phyloP scores from a whole-genome alignment of 2,888 invertebrate genomes.

The Mactromeris polynyma region DNA sequence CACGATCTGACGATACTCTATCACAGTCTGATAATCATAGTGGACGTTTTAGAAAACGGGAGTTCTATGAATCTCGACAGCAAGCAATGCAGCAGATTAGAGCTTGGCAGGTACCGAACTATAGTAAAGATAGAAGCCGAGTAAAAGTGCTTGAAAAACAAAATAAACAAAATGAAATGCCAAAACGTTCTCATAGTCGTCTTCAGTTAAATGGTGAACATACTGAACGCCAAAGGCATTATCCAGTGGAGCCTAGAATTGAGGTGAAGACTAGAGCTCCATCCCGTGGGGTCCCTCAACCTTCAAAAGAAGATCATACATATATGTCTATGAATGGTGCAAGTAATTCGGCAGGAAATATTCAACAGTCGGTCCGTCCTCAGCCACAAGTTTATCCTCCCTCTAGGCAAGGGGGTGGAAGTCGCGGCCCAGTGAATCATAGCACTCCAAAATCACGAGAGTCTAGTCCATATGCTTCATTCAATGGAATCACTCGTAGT shows the following conservation, averaged over 20 bases:
- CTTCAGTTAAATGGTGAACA: constrained; percentile 34
- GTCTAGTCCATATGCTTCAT: constrained; percentile 71
- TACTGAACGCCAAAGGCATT: constrained; percentile 30
- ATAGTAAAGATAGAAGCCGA: constrained; percentile 67
- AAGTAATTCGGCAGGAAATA: constrained; percentile 66
- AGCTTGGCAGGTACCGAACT: constrained; percentile 81
- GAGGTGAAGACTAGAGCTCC: constrained; percentile 49
- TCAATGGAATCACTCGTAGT: constrained; percentile 61
- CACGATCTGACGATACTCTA: constrained; percentile 86
- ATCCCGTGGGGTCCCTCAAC: constrained; percentile 16
- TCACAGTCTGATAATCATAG: constrained; percentile 89
- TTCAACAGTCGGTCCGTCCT: constrained; percentile 68
- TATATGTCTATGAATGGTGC: constrained; percentile 63
- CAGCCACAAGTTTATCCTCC: constrained; percentile 71
- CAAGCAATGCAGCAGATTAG: constrained; percentile 83
- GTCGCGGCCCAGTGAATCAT: constrained; percentile 59
- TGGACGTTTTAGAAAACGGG: constrained; percentile 89
- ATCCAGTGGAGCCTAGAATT: constrained; percentile 62
- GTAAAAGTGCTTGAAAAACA: constrained; percentile 60
- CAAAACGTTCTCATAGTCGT: constrained; percentile 46
- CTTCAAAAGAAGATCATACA: constrained; percentile 47
- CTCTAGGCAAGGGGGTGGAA: constrained; percentile 47
- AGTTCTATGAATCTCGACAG: constrained; percentile 82
- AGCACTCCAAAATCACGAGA: constrained; percentile 74
- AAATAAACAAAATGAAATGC: constrained; percentile 3